These are phyloP conservation scores for Actinia equina DNA, from an alignment of 64 coral and sea anemone genomes.

Conservation along the genomic window DNA sequence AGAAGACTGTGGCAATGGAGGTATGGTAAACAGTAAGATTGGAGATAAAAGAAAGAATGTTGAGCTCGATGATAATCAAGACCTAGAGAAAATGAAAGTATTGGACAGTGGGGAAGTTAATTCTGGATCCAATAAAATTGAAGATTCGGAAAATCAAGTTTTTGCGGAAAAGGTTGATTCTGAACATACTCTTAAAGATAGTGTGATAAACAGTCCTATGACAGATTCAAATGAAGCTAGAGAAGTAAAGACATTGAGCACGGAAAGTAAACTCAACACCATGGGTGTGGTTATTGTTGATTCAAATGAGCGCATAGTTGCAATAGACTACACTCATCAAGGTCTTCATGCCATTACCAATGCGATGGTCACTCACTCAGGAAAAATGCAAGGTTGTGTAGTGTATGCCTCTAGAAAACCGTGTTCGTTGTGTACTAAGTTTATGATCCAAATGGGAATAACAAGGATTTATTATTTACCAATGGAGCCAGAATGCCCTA, in stretches of 20 bases:
- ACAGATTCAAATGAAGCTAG: not conserved
- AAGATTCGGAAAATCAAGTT: not conserved
- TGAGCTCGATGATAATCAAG: not conserved
- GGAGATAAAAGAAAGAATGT: not conserved
- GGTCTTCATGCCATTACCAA: slow-evolving; percentile 37
- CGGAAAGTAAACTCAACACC: not conserved
- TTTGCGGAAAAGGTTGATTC: not conserved
- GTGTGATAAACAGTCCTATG: not conserved
- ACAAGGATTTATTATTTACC: slow-evolving; percentile 61
- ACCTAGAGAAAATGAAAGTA: not conserved
- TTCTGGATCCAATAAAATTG: not conserved
- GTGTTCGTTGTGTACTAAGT: slow-evolving; percentile 59
- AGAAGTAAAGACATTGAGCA: not conserved
- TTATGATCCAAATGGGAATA: slow-evolving; percentile 52
- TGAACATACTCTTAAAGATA: not conserved
- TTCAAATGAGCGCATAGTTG: slow-evolving; percentile 42
- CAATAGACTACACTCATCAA: slow-evolving; percentile 58
- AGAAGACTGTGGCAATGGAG: not conserved
- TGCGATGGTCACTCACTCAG: slow-evolving; percentile 35
- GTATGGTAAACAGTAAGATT: not conserved
- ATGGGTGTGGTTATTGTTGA: slow-evolving; percentile 51
- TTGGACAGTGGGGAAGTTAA: not conserved
- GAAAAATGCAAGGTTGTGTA: not conserved
- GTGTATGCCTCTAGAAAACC: slow-evolving; percentile 68
- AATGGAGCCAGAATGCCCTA: slow-evolving; percentile 41